Base-by-base conservation (phyloP, 1,140 invertebrate species). In the Calosoma granatense region DNA sequence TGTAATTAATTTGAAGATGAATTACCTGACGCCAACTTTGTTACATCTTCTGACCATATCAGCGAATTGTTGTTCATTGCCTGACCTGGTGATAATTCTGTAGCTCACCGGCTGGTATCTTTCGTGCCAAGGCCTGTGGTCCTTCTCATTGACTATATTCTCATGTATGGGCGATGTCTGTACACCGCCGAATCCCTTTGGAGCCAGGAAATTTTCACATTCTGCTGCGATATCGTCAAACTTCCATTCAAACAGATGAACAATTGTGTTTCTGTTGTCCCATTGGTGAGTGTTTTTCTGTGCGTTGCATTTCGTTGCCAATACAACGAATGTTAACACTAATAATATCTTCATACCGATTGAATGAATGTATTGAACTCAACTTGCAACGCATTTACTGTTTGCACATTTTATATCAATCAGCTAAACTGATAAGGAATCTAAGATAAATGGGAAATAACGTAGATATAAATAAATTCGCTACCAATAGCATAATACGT, bases 81-180 rank as follows among this genome's bases (percentile, higher is more conserved):
- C 93, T 39, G 88, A 91, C 51, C 92, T 76, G 0, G 88, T 90
- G 0, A 63, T 65, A 3, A 92, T 71, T 23, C 82, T 80, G 70
- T 95, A 96, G 11, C 90, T 92, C 54, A 95, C 82, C 0, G 90
- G 89, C 70, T 95, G 92, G 62, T 96, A 96, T 3, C 91, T 75
- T 70, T 94, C 89, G 76, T 82, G 92, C 92, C 80, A 92, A 56
- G 80, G 85, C 56, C 86, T 81, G 12, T 71, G 64, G 0, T 55
- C 51, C 61, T 72, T 61, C 14, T 74, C 56, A 4, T 74, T 66
- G 1, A 36, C 26, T 2, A 79, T 57, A 62, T 82, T 81, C 67
- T 84, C 82, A 60, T 74, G 80, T 0, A 77, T 74, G 11, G 82
- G 81, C 17, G 81, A 83, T 14, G 81, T 71, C 80, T 82, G 90